Evolutionary conservation across 2,797 vertebrate genomes (phyloP), one percentile per base, ranked within the genome.

Genomic region (Cynopterus sphinx): DNA sequence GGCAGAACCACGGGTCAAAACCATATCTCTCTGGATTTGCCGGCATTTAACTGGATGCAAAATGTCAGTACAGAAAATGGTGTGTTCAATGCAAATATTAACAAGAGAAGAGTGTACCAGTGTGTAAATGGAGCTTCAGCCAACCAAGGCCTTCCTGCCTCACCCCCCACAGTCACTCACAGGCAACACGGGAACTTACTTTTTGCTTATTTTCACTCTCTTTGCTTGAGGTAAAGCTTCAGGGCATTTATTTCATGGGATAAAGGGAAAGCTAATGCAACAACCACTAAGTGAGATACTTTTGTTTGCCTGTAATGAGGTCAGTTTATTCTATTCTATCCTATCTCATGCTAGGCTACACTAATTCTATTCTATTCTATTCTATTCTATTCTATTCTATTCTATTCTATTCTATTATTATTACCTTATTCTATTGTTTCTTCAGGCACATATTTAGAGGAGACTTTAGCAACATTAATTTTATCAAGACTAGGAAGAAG

Each of bases 21-120:
- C 68, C 91, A 67, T 92, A 86, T 97, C 97, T 97, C 96, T 92
- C 95, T 36, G 77, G 96, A 96, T 96, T 94, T 96, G 91, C 95
- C 93, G 95, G 96, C 97, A 96, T 98, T 98, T 97, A 97, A 97
- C 93, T 93, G 96, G 73, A 95, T 97, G 96, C 96, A 97, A 97
- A 97, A 98, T 98, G 97, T 97, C 97, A 97, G 95, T 73, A 36
- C 83, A 31, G 93, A 95, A 96, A 96, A 97, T 86, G 94, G 85
- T 88, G 95, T 94, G 93, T 96, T 97, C 89, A 96, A 85, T 90
- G 94, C 97, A 98, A 98, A 98, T 97, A 97, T 96, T 94, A 97
- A 96, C 96, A 97, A 95, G 94, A 84, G 81, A 92, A 51, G 71
- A 94, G 84, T 39, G 51, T 93, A 91, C 94, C 87, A 0, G 77